Evolutionary conservation across 1,140 invertebrate genomes (phyloP).

Genomic region (Pectinophora gossypiella): DNA sequence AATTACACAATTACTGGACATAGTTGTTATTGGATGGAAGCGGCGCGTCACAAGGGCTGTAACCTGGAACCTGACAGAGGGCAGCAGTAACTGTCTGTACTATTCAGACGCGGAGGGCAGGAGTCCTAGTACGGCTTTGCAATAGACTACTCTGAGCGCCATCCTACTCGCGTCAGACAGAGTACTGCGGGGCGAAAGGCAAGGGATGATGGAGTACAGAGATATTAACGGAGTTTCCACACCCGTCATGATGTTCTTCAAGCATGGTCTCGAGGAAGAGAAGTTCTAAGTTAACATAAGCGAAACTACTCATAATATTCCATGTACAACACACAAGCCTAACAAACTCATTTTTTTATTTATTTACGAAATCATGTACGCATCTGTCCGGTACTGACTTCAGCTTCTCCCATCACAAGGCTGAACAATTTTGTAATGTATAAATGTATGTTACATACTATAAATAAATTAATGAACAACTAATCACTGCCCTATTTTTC

Average conservation of each 20-base stretch:
- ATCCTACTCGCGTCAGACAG: too few species aligned
- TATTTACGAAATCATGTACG: slow-evolving; percentile 66
- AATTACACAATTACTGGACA: too few species aligned
- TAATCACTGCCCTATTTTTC: slow-evolving; percentile 11
- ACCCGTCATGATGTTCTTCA: slow-evolving; percentile 96
- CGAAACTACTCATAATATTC: slow-evolving; percentile 51
- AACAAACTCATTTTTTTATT: slow-evolving; percentile 60
- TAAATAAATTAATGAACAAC: slow-evolving; percentile 66
- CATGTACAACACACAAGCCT: slow-evolving; percentile 34
- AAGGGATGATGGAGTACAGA: slow-evolving; percentile 95
- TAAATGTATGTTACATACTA: slow-evolving; percentile 61
- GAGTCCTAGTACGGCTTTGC: too few species aligned
- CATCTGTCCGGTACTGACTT: slow-evolving; percentile 20
- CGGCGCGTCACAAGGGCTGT: too few species aligned
- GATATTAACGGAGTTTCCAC: slow-evolving; percentile 88
- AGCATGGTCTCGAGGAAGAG: slow-evolving; percentile 95
- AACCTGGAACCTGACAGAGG: too few species aligned
- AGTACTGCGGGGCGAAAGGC: too few species aligned
- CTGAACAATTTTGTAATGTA: slow-evolving; percentile 66
- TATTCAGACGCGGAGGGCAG: too few species aligned
- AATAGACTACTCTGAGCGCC: too few species aligned
- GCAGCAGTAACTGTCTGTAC: too few species aligned
- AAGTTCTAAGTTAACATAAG: slow-evolving; percentile 84
- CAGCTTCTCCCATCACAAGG: slow-evolving; percentile 60
- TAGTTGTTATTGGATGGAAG: too few species aligned